A percentile compares a stretch with the other conserved stretches of the same genome.
Evolutionary conservation across 2,113 vertebrate genomes (phyloP).

Genomic region (Gorilla gorilla): DNA sequence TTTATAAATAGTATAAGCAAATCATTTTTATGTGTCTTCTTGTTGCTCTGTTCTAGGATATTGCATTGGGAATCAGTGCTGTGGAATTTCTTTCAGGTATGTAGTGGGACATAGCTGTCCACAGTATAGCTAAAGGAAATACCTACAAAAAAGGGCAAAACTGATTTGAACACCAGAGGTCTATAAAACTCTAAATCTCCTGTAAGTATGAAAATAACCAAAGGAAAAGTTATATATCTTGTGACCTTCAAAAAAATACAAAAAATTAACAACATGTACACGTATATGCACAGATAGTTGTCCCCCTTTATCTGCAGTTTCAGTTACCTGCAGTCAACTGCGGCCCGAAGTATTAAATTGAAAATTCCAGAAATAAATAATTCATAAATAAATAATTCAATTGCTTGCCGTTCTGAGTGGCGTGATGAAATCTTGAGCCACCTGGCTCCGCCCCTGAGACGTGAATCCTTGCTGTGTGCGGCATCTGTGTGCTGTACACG

Average conservation of each 20-base stretch:
- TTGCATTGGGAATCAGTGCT: neutral
- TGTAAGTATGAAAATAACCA: neutral
- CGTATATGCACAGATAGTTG: neutral
- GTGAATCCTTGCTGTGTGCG: neutral
- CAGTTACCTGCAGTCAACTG: neutral
- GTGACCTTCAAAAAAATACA: neutral
- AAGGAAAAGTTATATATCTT: neutral
- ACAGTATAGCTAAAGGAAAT: neutral
- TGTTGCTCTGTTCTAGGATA: neutral
- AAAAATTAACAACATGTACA: neutral
- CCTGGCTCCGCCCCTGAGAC: neutral
- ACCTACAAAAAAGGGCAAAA: neutral
- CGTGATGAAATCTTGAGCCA: neutral
- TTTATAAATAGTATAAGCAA: slow-evolving; percentile 19
- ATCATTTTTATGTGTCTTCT: slow-evolving; percentile 29
- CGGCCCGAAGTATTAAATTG: neutral
- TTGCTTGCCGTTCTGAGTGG: neutral
- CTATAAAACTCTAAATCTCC: neutral
- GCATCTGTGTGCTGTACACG: neutral
- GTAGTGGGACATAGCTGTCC: neutral
- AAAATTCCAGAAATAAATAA: neutral
- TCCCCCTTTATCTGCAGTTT: neutral
- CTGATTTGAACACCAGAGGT: neutral
- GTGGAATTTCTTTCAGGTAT: slow-evolving; percentile 26
- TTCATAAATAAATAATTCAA: neutral